Percentiles rank a stretch among this genome's conserved stretches.
Evolutionary conservation across 2,888 invertebrate genomes (phyloP).

Genomic region (Micoletzkya japonica): DNA sequence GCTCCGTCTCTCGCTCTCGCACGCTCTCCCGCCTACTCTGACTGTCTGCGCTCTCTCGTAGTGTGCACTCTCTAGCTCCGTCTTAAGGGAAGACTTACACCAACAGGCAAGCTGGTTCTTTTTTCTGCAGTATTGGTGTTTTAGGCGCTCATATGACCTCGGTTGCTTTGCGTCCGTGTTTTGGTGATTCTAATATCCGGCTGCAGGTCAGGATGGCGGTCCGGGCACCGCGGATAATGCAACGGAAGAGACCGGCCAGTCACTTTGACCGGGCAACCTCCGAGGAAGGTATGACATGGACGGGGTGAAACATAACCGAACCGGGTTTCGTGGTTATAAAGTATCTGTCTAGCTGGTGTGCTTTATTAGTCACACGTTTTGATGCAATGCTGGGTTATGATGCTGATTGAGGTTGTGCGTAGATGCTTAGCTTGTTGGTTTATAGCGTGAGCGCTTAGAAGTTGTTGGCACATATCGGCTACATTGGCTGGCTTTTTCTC

Average conservation of each 20-base stretch:
- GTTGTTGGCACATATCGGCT: too few relatives aligned
- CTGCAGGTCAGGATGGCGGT: background rate
- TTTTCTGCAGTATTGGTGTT: background rate
- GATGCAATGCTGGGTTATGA: too few relatives aligned
- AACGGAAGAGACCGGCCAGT: background rate
- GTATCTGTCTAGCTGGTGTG: too few relatives aligned
- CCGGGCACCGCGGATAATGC: slow-evolving; percentile 24
- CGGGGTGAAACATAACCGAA: too few relatives aligned
- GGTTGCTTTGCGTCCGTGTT: background rate
- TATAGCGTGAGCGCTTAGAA: too few relatives aligned
- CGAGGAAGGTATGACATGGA: too few relatives aligned
- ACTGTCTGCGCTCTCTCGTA: background rate
- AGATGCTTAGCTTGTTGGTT: too few relatives aligned
- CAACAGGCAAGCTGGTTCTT: background rate
- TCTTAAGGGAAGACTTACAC: too few relatives aligned
- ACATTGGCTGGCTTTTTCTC: too few relatives aligned
- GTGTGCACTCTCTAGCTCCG: slow-evolving; percentile 1
- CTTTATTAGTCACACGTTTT: too few relatives aligned
- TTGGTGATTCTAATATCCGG: background rate
- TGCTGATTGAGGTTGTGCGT: too few relatives aligned
- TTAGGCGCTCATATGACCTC: background rate
- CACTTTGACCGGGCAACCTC: background rate
- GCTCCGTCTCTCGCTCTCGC: slow-evolving; percentile 4
- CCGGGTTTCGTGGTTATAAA: too few relatives aligned
- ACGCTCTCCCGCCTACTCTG: slow-evolving; percentile 2